Conservation (phyloP, 2,888 invertebrate genomes). For the Calephelis perditalis region DNA sequence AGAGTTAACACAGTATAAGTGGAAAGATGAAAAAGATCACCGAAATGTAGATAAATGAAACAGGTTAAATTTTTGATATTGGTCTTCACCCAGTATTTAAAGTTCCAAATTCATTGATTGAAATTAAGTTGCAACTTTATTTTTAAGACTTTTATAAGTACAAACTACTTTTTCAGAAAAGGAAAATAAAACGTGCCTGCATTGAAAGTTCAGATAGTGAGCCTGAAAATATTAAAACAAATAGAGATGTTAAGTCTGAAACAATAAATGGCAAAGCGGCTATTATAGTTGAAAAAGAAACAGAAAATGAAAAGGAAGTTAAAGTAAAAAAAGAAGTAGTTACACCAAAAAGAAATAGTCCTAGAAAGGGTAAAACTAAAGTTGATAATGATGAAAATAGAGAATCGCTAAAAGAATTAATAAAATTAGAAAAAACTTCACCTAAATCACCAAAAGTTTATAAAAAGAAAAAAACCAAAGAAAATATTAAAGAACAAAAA, state of each 20-base stretch:
- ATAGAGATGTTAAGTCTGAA: background rate
- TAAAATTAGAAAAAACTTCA: conserved; percentile 27
- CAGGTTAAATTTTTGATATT: too few relatives aligned
- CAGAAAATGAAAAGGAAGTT: conserved; percentile 23
- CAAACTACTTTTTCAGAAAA: conserved; percentile 40
- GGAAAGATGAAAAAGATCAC: too few relatives aligned
- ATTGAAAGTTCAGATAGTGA: conserved; percentile 65
- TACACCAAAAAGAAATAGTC: conserved; percentile 38
- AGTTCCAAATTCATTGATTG: background rate
- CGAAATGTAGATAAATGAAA: too few relatives aligned
- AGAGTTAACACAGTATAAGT: too few relatives aligned
- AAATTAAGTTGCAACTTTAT: too few relatives aligned
- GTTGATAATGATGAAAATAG: conserved; percentile 46
- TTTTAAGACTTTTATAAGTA: too few relatives aligned
- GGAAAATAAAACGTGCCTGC: conserved; percentile 54
- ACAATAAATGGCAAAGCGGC: background rate
- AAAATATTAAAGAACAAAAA: conserved; percentile 18
- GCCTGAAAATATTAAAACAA: conserved; percentile 29
- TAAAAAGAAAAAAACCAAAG: conserved; percentile 19
- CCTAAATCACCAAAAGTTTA: conserved; percentile 25
- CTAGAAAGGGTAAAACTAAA: conserved; percentile 45
- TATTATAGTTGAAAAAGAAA: conserved; percentile 20
- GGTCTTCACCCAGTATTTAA: background rate
- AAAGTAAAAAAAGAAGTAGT: conserved; percentile 28
- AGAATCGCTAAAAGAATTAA: conserved; percentile 22